Percentiles rank a stretch among this genome's conserved stretches.
Conservation (phyloP, 2,113 vertebrate species). For the Chaetodon trifascialis region DNA sequence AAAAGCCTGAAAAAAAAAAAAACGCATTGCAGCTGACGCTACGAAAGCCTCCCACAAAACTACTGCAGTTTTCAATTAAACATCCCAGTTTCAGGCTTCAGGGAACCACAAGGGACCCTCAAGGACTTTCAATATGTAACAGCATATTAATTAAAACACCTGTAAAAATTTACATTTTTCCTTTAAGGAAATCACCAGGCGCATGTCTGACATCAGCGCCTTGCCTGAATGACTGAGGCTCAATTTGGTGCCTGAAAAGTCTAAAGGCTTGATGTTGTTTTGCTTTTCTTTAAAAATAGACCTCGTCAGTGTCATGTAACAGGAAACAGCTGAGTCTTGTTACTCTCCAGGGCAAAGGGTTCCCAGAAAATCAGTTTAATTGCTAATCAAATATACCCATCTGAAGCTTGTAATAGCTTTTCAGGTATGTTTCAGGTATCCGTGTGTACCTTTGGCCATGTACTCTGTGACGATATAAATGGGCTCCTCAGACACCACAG, state of each 20-base stretch:
- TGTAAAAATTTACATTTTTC: slow-evolving; percentile 61
- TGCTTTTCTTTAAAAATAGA: slow-evolving; percentile 51
- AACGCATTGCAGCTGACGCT: slow-evolving; percentile 44
- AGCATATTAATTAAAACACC: slow-evolving; percentile 71
- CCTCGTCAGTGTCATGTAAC: slow-evolving; percentile 4
- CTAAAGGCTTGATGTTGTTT: slow-evolving; percentile 27
- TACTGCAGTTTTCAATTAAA: slow-evolving; percentile 71
- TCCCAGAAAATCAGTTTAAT: slow-evolving; percentile 9
- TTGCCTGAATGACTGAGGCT: slow-evolving; percentile 19
- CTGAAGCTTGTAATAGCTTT: not conserved
- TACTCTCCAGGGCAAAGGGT: slow-evolving; percentile 19
- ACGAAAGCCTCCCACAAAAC: slow-evolving; percentile 50
- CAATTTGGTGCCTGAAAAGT: slow-evolving; percentile 9
- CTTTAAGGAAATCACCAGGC: slow-evolving; percentile 41
- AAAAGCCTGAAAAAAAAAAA: slow-evolving; percentile 19
- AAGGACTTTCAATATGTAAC: slow-evolving; percentile 51
- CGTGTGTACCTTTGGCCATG: slow-evolving; percentile 92
- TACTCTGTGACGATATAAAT: slow-evolving; percentile 98
- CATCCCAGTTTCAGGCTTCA: slow-evolving; percentile 37
- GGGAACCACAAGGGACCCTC: slow-evolving; percentile 58
- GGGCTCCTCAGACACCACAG: slow-evolving; percentile 95
- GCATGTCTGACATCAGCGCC: slow-evolving; percentile 21
- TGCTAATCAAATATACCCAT: not conserved
- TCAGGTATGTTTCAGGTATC: not conserved
- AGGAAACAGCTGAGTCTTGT: slow-evolving; percentile 40